A percentile compares a stretch with the other conserved stretches of the same genome.
These are phyloP conservation scores for Philopotamus ludificatus DNA, from an alignment of 1,140 invertebrate species.

Conservation along the genomic window DNA sequence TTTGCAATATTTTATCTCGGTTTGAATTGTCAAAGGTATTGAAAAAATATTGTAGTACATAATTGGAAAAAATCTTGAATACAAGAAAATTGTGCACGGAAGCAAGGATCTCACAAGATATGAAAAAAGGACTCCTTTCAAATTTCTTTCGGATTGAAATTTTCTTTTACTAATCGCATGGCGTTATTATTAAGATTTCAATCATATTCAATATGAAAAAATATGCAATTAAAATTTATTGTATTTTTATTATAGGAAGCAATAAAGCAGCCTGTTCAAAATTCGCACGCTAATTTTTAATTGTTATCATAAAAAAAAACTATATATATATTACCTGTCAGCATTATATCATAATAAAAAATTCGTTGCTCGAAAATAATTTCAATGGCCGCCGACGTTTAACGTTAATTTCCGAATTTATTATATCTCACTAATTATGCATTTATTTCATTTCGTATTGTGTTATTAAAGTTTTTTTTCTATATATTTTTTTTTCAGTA, in stretches of 20 bases:
- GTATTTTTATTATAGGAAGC: conserved; percentile 11
- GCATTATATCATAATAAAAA: background rate
- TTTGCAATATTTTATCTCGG: too few species aligned
- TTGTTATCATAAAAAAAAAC: background rate
- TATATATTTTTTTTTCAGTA: background rate
- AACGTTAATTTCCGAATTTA: background rate
- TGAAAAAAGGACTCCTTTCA: too few species aligned
- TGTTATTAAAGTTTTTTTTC: conserved; percentile 1
- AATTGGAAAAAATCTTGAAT: too few species aligned
- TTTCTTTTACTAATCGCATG: too few species aligned
- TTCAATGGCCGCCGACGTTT: background rate
- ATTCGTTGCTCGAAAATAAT: background rate
- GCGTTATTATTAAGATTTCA: too few species aligned
- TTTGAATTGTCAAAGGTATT: too few species aligned
- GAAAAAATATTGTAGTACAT: too few species aligned
- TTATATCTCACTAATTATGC: background rate
- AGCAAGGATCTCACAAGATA: too few species aligned
- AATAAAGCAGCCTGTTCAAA: background rate
- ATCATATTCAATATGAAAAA: too few species aligned
- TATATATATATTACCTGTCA: background rate
- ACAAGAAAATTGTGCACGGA: too few species aligned
- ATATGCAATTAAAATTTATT: too few species aligned
- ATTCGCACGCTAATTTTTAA: conserved; percentile 22
- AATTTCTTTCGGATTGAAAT: too few species aligned
- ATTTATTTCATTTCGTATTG: background rate